Base-by-base conservation (phyloP, 2,113 vertebrate species). In the Propithecus coquereli region DNA sequence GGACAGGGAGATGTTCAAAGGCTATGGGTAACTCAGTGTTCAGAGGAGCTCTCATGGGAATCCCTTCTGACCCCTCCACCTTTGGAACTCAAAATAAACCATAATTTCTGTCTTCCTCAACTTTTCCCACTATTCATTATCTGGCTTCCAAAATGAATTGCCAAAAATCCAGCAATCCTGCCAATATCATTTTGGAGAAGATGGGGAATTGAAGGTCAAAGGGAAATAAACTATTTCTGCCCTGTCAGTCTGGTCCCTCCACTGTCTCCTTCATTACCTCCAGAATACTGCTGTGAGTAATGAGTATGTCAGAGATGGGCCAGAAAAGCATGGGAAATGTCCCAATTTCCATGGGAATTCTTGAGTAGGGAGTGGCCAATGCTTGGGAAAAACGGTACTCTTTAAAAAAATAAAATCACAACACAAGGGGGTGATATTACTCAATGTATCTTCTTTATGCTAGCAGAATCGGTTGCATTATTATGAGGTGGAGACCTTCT, bases 41-140 rank as follows among this genome's bases (percentile, higher is more conserved):
- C 32, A 23, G n/a, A 87, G 82, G 50, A 5, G 45, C 84, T 95
- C 95, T 91, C 70, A 0, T 57, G 96, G 85, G 94, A 96, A 96
- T 52, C 87, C 80, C n/a, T 37, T 27, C 61, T 97, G 97, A 96
- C 96, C 95, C 85, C 6, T 92, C 85, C 82, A 76, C 93, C 82
- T 94, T n/a, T 37, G 85, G 88, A 83, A 54, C 84, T 91, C 77
- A 79, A 85, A 96, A 95, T 94, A 97, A 94, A 61, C 68, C 84
- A 52, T 34, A 80, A 87, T 82, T 82, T 79, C 47, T 92, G n/a
- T 79, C 84, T 82, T 90, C 52, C 27, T 81, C 77, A 14, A 73
- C 65, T 47, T 95, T 96, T 96, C 96, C 95, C 96, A 98, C 85
- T 87, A 8, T 40, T 90, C 68, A 74, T 77, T 70, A 87, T 93